A percentile compares a stretch with the other conserved stretches of the same genome.
These are phyloP conservation scores for Ostrea edulis DNA, from an alignment of 1,140 invertebrate genomes.

Conservation along the genomic window DNA sequence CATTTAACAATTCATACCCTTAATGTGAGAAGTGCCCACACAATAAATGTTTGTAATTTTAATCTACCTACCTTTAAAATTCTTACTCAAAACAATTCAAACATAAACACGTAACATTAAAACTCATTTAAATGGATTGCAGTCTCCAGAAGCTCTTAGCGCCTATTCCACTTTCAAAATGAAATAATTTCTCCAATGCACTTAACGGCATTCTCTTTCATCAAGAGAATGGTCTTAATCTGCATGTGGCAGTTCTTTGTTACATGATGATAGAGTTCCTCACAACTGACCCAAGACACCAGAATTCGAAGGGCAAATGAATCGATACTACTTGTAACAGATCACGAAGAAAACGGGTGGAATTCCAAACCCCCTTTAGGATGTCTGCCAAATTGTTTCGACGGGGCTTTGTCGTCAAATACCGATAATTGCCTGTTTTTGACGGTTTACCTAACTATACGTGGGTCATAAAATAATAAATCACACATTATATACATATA, in stretches of 20 bases:
- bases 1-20: not conserved
- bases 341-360: constrained; percentile 14
- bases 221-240: constrained; percentile 2
- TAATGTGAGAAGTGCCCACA: not conserved
- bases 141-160: not conserved
- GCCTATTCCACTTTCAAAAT: constrained; percentile 23
- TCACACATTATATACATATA: not conserved
- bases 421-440: constrained; percentile 5
- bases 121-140: constrained; percentile 23
- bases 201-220: not conserved
- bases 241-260: not conserved
- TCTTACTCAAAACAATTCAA: not conserved
- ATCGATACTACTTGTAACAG: constrained; percentile 7
- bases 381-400: not conserved
- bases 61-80: not conserved
- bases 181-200: constrained; percentile 17
- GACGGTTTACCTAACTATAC: not conserved
- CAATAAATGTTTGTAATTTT: constrained; percentile 8
- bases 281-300: not conserved
- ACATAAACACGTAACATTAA: not conserved
- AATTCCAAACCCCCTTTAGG: not conserved
- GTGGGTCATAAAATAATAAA: constrained; percentile 28
- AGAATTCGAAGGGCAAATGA: not conserved
- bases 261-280: not conserved
- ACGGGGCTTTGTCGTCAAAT: not conserved